Base-by-base conservation (phyloP, 2,113 vertebrate species). In the Sorex fumeus region DNA sequence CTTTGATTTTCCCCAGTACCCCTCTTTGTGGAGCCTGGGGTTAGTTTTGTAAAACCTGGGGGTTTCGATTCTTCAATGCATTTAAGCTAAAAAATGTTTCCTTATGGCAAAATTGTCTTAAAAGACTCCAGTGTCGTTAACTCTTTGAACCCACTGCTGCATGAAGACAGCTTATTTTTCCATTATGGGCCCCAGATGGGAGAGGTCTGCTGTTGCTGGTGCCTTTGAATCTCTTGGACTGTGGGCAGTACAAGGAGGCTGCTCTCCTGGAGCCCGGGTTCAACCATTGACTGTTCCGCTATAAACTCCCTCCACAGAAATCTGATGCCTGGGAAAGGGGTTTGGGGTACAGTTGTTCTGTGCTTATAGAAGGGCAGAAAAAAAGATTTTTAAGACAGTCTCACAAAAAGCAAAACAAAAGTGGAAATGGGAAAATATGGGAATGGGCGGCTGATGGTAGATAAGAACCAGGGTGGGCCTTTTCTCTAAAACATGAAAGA, bases 41-140 rank as follows among this genome's bases (percentile, higher is more conserved):
- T 95, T 93, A 94, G 88, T 91, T 93, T 95, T 86, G 27, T 81
- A 72, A 79, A 62, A 64, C 72, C 80, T 30, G 4, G 76, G 25
- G 76, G 62, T 93, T 72, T 92, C 62, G 70, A 69, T 92, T 92
- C 92, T 90, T 88, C 92, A 45, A 28, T 75, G 28, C 77, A 77
- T 93, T 96, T 94, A 93, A 94, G 82, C 76, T 81, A 19, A 95
- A 95, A 94, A 96, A 76, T 91, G 95, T 70, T 97, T 95, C 95
- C 95, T 95, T 94, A 94, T 95, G 96, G 93, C 15, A 70, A 88
- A 93, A 60, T 94, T 90, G 83, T 91, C 75, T 86, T 90, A 70
- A 70, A 90, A 66, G 53, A 66, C 77, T 92, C 43, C 23, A 77
- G 6, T 67, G 40, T 62, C 75, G n/a, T 95, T 95, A 95, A 90